These are phyloP conservation scores for Metacarcinus magister DNA, from an alignment of 2,888 invertebrate genomes.

Conservation along the genomic window DNA sequence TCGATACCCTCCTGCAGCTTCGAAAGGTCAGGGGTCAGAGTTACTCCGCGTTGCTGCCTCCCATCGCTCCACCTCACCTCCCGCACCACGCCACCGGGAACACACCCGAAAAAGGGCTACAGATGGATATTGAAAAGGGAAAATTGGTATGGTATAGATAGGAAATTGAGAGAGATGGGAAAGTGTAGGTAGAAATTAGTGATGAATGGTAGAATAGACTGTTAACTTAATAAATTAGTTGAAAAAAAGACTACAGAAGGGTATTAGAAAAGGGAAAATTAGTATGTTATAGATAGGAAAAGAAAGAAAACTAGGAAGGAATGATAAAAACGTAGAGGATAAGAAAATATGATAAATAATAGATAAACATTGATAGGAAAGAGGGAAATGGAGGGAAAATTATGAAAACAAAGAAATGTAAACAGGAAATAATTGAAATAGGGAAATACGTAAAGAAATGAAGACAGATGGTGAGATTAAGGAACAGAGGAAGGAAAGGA, in stretches of 20 bases:
- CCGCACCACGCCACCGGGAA: not conserved
- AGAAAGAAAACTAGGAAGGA: no score
- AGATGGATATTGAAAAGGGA: not conserved
- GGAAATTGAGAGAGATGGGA: not conserved
- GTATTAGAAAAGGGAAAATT: not conserved
- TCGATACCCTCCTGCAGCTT: constrained; percentile 60
- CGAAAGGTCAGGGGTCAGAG: constrained; percentile 52
- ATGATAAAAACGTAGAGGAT: no score
- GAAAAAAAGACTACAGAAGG: no score
- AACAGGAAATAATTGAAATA: no score
- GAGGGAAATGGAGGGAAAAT: not conserved
- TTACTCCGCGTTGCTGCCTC: not conserved
- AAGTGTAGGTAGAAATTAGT: not conserved
- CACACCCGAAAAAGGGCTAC: not conserved
- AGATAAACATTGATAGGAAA: no score
- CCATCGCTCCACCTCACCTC: not conserved
- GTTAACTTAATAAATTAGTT: no score
- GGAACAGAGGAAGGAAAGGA: not conserved
- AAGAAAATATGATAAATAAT: no score
- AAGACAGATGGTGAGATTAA: no score
- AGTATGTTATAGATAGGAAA: no score
- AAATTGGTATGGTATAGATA: not conserved
- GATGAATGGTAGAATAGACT: not conserved
- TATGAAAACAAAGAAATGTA: not conserved
- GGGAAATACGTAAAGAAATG: no score